Percentiles rank a stretch among this genome's conserved stretches.
Evolutionary conservation across 2,888 invertebrate species (phyloP).

Genomic region (Sphaeridia pumilis): DNA sequence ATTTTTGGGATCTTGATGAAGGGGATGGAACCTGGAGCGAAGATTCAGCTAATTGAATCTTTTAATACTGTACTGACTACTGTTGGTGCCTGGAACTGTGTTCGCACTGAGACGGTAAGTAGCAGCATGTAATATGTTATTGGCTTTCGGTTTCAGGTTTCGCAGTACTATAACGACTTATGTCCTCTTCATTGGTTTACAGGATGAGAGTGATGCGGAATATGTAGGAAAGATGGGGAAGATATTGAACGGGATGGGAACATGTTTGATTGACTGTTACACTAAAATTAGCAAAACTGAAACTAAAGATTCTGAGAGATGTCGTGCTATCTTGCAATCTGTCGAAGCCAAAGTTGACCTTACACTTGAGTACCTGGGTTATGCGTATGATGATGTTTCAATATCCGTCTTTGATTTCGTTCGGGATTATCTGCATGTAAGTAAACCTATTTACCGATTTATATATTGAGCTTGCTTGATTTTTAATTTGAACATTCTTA

Average conservation of each 20-base stretch:
- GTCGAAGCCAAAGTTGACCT: constrained; percentile 43
- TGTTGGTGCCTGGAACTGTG: constrained; percentile 26
- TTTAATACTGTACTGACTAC: constrained; percentile 24
- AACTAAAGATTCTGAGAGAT: constrained; percentile 16
- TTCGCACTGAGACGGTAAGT: constrained; percentile 13
- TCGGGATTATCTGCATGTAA: constrained; percentile 42
- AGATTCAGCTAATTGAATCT: constrained; percentile 42
- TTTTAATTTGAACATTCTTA: not conserved
- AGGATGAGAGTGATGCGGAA: constrained; percentile 44
- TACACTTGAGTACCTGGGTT: constrained; percentile 42
- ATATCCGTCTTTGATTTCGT: constrained; percentile 43
- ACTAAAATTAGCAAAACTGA: constrained; percentile 38
- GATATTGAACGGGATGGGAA: constrained; percentile 44
- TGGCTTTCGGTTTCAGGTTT: no score
- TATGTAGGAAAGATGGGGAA: constrained; percentile 44
- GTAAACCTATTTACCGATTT: constrained; percentile 1
- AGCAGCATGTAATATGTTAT: no score
- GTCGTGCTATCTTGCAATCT: constrained; percentile 34
- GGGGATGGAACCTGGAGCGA: constrained; percentile 48
- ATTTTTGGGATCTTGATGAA: constrained; percentile 46
- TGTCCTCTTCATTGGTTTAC: no score
- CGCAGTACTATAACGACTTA: no score
- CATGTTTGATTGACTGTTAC: constrained; percentile 42
- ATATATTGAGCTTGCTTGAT: not conserved
- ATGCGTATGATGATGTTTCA: constrained; percentile 46